Evolutionary conservation across 2,797 vertebrate species (phyloP), one percentile per base, ranked within the genome.

Genomic region (Coregonus suidteri): DNA sequence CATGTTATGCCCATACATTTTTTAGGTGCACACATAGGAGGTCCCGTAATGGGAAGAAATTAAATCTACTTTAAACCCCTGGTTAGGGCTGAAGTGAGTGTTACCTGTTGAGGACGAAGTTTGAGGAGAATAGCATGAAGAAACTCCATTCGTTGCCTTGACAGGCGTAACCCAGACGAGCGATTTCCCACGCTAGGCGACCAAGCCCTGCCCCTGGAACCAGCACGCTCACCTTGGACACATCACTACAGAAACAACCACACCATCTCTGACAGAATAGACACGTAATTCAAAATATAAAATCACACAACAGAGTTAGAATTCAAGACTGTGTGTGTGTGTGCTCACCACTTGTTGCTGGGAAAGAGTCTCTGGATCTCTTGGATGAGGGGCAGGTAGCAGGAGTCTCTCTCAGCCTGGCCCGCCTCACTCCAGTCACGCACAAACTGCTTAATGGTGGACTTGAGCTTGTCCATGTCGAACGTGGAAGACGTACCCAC

Each of bases 61-160:
- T 3, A 47, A 11, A 47, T 47, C 41, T 47, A 47, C 41, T 47
- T 47, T 11, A 9, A 9, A 47, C 9, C 9, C 41, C 9, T 47
- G 41, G 59, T 64, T 20, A 64, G 59, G 59, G 20, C 20, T 9
- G 52, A 25, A 20, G 20, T n/a, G 16, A 41, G n/a, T 73, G 51
- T 30, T 97, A 99, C 98, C 98, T 99, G 92, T 99, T 99, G 74
- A 99, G 96, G 87, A 99, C 95, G 94, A 97, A 99, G 94, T 99
- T 97, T 85, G 98, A 99, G 87, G 97, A 98, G 95, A 99, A 99
- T 84, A 99, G 97, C 98, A 99, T 99, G 93, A 98, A 99, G 95
- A 99, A 97, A 92, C 98, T 99, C 97, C 97, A 99, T 91, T 99
- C 98, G 75, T 99, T 99, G 91, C 98, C 98, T 92, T 99, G 98